A percentile compares a stretch with the other conserved stretches of the same genome.
These are phyloP conservation scores for Trigoniulus corallinus DNA, from an alignment of 1,140 invertebrate genomes.

Conservation along the genomic window DNA sequence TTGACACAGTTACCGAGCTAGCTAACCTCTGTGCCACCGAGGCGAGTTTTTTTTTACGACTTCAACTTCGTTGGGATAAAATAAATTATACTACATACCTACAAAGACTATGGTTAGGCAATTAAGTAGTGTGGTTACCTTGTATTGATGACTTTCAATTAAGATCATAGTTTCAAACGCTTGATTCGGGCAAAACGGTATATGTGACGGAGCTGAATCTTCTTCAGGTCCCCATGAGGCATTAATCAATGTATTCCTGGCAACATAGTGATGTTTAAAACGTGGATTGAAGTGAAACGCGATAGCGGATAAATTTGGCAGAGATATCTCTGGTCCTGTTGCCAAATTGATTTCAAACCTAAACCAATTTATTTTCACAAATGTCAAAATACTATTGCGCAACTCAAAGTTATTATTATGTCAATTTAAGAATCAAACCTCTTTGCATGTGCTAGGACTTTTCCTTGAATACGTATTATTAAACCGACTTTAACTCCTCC, in stretches of 20 bases:
- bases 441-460: not conserved
- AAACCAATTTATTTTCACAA: too few species aligned
- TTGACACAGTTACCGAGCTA: too few species aligned
- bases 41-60: too few species aligned
- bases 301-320: conserved; percentile 7
- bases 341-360: conserved; percentile 19
- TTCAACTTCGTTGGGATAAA: too few species aligned
- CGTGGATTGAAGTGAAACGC: conserved; percentile 5
- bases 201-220: not conserved
- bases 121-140: too few species aligned
- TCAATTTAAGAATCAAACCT: too few species aligned
- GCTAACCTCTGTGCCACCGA: too few species aligned
- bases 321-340: conserved; percentile 14
- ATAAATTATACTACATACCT: too few species aligned
- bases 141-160: not conserved
- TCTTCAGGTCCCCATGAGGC: conserved; percentile 2
- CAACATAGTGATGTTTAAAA: not conserved
- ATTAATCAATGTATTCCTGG: conserved; percentile 1
- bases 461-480: not conserved
- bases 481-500: not conserved
- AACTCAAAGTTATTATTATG: too few species aligned
- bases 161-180: conserved; percentile 1
- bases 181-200: not conserved
- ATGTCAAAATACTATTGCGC: too few species aligned
- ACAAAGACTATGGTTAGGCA: too few species aligned